A percentile compares a stretch with the other conserved stretches of the same genome.
These are phyloP conservation scores for Brachynemurus nebulosus DNA, from an alignment of 2,888 invertebrate genomes.

Conservation along the genomic window DNA sequence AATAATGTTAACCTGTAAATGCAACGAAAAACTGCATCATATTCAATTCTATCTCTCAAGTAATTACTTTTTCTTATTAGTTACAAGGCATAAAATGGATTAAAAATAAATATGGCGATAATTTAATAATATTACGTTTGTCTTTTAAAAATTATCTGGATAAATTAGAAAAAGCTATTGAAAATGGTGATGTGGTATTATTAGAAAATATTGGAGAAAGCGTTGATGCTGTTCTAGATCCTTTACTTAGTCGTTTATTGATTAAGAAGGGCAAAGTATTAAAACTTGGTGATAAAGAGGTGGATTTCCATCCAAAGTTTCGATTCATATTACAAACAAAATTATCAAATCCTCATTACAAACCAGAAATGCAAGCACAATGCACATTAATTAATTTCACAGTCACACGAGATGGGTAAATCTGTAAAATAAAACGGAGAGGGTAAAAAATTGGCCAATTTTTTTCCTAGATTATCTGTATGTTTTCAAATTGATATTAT, in stretches of 20 bases:
- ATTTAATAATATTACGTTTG: constrained; percentile 58
- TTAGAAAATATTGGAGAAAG: constrained; percentile 83
- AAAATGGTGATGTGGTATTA: constrained; percentile 60
- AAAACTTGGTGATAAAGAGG: constrained; percentile 84
- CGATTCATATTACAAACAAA: constrained; percentile 82
- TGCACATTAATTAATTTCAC: constrained; percentile 92
- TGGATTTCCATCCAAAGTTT: constrained; percentile 74
- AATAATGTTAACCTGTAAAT: too few relatives aligned
- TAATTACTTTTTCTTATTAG: constrained; percentile 6
- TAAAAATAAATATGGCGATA: constrained; percentile 66
- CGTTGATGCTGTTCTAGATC: constrained; percentile 83
- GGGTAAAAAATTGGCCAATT: too few relatives aligned
- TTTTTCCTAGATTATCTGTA: too few relatives aligned
- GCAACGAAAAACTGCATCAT: too few relatives aligned
- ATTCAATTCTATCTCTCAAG: too few relatives aligned
- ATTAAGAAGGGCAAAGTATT: constrained; percentile 73
- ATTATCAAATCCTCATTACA: constrained; percentile 89
- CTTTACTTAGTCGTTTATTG: constrained; percentile 72
- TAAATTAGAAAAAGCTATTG: constrained; percentile 59
- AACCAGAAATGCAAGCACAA: constrained; percentile 94
- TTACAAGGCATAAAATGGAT: constrained; percentile 89
- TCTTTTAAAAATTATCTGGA: constrained; percentile 75
- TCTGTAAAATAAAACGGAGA: too few relatives aligned
- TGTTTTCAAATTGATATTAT: too few relatives aligned
- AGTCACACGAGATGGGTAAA: constrained; percentile 75